A percentile compares a stretch with the other conserved stretches of the same genome.
Conservation (phyloP, 2,113 vertebrate genomes). For the Ochotona curzoniae region DNA sequence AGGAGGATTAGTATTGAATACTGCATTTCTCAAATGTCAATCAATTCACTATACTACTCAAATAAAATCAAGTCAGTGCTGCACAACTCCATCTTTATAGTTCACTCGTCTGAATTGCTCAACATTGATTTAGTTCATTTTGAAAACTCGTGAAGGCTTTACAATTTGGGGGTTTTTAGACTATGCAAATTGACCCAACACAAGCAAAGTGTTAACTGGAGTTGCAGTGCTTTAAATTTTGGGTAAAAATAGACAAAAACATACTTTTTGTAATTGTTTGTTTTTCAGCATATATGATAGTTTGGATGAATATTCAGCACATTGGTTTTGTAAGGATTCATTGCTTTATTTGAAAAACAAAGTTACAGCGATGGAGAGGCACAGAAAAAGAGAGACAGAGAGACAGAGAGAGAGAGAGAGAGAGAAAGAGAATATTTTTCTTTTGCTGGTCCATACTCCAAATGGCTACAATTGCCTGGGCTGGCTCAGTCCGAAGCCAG, state of each 20-base stretch:
- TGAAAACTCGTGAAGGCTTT: constrained; percentile 47
- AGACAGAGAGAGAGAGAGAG: too few species aligned
- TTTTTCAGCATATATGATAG: background rate
- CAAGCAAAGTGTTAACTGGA: background rate
- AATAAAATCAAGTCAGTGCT: constrained; percentile 47
- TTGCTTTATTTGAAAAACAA: background rate
- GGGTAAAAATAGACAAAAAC: background rate
- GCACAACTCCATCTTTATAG: background rate
- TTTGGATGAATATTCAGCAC: background rate
- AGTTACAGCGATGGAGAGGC: background rate
- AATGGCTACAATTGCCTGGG: too few species aligned
- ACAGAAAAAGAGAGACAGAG: background rate
- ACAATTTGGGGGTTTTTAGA: background rate
- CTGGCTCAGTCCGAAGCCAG: too few species aligned
- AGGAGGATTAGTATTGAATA: constrained; percentile 47
- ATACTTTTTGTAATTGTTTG: background rate
- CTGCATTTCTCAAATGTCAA: constrained; percentile 55
- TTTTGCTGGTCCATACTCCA: too few species aligned
- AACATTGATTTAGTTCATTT: constrained; percentile 50
- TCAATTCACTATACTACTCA: constrained; percentile 41
- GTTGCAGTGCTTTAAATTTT: background rate
- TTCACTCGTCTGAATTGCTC: constrained; percentile 39
- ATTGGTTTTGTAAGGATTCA: background rate
- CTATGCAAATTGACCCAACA: background rate
- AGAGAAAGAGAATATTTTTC: too few species aligned